Percentiles rank a stretch among this genome's conserved stretches.
These are phyloP conservation scores for Syrmaticus mikado DNA, from an alignment of 2,113 vertebrate species.

Conservation along the genomic window DNA sequence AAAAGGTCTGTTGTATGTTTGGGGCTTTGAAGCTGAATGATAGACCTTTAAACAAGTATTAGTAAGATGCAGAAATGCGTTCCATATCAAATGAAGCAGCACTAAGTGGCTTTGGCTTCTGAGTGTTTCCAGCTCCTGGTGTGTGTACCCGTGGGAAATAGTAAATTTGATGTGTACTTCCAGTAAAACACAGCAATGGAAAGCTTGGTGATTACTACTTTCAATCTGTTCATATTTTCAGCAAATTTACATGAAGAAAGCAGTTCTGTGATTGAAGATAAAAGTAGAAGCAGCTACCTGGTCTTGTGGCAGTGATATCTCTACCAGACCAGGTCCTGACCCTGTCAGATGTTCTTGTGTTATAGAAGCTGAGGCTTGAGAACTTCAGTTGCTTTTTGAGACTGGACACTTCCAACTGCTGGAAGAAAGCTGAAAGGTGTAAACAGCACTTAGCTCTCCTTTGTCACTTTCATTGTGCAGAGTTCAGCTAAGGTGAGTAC, in stretches of 20 bases:
- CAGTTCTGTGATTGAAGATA: not conserved
- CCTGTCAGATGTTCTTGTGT: too few relatives aligned
- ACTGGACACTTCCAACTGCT: rapidly evolving
- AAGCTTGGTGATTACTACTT: not conserved
- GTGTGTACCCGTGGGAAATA: rapidly evolving
- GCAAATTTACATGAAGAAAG: not conserved
- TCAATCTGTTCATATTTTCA: not conserved
- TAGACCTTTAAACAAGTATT: not conserved
- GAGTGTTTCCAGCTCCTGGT: not conserved
- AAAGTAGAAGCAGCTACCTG: not conserved
- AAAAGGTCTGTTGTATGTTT: not conserved
- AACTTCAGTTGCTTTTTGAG: not conserved
- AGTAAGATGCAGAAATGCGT: not conserved
- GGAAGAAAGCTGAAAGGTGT: not conserved
- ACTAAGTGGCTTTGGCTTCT: not conserved
- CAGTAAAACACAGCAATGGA: not conserved
- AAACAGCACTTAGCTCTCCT: not conserved
- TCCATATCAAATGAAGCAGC: not conserved
- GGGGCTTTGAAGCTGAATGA: not conserved
- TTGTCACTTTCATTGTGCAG: not conserved
- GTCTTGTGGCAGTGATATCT: rapidly evolving
- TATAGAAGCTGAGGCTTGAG: too few relatives aligned
- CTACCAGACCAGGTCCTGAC: not conserved
- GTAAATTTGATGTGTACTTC: not conserved
- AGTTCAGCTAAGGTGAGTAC: too few relatives aligned